Conservation (phyloP, 2,797 vertebrate genomes). For the Cossypha niveicapilla region DNA sequence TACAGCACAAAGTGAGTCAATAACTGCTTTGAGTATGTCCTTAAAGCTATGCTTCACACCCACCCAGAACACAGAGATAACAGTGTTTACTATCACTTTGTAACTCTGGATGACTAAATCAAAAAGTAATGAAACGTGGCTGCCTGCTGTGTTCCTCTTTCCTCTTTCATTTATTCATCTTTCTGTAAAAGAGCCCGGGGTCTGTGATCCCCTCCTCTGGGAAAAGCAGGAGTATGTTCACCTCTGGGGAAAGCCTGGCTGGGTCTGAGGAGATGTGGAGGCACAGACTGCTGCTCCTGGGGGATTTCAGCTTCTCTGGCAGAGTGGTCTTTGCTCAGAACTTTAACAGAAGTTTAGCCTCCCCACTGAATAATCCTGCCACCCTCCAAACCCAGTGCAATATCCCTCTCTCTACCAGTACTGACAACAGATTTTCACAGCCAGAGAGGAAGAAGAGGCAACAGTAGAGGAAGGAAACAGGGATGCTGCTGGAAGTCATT, state of each 20-base stretch:
- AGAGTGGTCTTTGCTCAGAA: background rate
- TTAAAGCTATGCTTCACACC: conserved; percentile 11
- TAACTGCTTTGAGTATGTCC: background rate
- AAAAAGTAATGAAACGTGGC: background rate
- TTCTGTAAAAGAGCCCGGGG: background rate
- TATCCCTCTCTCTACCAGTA: background rate
- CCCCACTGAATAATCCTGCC: background rate
- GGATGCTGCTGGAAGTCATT: background rate
- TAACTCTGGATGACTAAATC: conserved; percentile 18
- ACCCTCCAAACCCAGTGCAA: background rate
- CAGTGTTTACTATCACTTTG: conserved; percentile 28
- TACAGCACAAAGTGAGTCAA: background rate
- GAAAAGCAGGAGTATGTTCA: background rate
- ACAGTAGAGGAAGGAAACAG: background rate
- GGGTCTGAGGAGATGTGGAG: background rate
- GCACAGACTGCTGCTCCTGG: background rate
- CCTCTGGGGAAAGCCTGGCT: background rate
- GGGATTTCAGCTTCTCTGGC: background rate
- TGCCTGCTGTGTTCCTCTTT: background rate
- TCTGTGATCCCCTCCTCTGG: background rate
- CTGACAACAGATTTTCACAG: background rate
- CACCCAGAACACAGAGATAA: conserved; percentile 31
- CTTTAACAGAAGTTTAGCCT: background rate
- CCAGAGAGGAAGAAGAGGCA: background rate
- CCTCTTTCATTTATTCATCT: background rate